Evolutionary conservation across 2,113 vertebrate species (phyloP).

Genomic region (Thamnophis sirtalis): DNA sequence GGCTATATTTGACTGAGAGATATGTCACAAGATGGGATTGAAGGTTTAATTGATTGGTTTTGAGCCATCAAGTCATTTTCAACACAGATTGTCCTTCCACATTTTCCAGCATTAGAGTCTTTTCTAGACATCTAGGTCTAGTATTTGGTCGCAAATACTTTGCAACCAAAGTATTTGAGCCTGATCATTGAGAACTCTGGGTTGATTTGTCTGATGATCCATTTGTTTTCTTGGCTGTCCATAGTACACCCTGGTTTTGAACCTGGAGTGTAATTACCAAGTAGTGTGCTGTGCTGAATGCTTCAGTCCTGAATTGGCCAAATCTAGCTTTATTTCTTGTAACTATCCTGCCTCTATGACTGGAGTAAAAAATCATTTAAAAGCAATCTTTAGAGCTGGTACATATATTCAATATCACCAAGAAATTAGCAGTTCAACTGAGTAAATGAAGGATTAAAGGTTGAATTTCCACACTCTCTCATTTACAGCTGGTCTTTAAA

Average conservation of each 20-base stretch:
- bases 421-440: not conserved
- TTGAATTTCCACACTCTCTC: not conserved
- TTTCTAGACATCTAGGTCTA: not conserved
- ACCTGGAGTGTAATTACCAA: not conserved
- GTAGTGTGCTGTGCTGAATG: not conserved
- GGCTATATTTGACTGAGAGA: not conserved
- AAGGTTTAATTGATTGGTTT: not conserved
- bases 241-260: not conserved
- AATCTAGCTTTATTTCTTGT: not conserved
- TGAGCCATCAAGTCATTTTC: not conserved
- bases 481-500: not conserved
- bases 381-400: constrained; percentile 3
- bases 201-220: not conserved
- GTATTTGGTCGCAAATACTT: too few relatives aligned
- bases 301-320: not conserved
- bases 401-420: not conserved
- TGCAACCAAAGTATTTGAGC: not conserved
- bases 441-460: not conserved
- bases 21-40: not conserved
- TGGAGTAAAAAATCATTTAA: not conserved
- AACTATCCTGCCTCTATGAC: not conserved
- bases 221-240: not conserved
- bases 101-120: too few relatives aligned
- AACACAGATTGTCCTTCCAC: not conserved
- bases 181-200: not conserved